phyloP scores from a whole-genome alignment of 2,888 invertebrate species.

The Operophtera brumata region DNA sequence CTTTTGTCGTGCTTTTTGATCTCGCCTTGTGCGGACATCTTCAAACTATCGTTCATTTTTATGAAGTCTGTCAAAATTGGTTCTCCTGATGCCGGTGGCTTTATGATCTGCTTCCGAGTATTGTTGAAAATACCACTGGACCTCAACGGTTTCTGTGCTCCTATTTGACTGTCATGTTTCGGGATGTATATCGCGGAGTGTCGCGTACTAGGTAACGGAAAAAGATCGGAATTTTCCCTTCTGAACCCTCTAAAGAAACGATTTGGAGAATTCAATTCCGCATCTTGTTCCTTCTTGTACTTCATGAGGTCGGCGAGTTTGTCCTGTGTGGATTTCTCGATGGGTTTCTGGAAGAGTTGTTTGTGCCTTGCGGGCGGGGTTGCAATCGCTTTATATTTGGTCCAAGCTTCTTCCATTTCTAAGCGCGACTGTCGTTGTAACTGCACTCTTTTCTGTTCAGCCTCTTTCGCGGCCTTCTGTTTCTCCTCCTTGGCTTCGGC shows the following conservation, averaged over 20 bases:
- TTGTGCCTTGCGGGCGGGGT: slow-evolving; percentile 71
- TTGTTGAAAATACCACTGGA: slow-evolving; percentile 87
- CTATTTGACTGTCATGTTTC: slow-evolving; percentile 74
- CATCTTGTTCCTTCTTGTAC: slow-evolving; percentile 86
- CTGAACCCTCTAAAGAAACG: slow-evolving; percentile 89
- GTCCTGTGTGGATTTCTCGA: slow-evolving; percentile 66
- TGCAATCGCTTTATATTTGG: slow-evolving; percentile 67
- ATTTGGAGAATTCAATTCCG: slow-evolving; percentile 85
- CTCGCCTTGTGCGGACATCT: slow-evolving; percentile 69
- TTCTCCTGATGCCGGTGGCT: slow-evolving; percentile 79
- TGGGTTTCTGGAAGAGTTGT: slow-evolving; percentile 59
- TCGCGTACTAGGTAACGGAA: slow-evolving; percentile 85
- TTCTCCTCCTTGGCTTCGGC: slow-evolving; percentile 59
- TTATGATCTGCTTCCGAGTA: slow-evolving; percentile 81
- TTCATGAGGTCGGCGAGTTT: slow-evolving; percentile 75
- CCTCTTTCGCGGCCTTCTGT: slow-evolving; percentile 64
- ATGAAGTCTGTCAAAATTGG: slow-evolving; percentile 86
- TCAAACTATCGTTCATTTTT: slow-evolving; percentile 77
- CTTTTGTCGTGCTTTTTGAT: slow-evolving; percentile 60
- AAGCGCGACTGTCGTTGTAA: slow-evolving; percentile 71
- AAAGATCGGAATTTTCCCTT: slow-evolving; percentile 91
- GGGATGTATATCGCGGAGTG: slow-evolving; percentile 87
- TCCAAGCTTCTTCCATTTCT: slow-evolving; percentile 74
- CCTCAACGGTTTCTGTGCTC: slow-evolving; percentile 76
- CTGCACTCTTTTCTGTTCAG: slow-evolving; percentile 62